phyloP scores from a whole-genome alignment of 2,797 vertebrate genomes.

The Pangasius macronema region DNA sequence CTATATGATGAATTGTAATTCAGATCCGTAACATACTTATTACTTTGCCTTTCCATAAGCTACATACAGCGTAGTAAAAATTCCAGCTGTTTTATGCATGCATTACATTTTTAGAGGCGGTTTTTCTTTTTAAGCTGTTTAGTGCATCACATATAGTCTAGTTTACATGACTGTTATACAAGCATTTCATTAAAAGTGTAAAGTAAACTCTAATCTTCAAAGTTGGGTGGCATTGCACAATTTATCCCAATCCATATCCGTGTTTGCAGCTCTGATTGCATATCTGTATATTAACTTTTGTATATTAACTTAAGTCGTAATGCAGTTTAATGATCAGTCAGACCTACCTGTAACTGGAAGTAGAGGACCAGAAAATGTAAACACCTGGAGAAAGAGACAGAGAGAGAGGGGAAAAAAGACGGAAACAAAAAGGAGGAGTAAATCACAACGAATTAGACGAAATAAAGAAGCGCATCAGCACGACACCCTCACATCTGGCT shows the following conservation, averaged over 20 bases:
- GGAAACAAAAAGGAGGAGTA: conserved; percentile 53
- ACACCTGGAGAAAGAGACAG: conserved; percentile 70
- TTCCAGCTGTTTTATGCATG: not conserved
- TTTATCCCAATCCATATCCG: not conserved
- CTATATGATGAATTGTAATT: not conserved
- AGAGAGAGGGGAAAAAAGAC: conserved; percentile 28
- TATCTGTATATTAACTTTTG: not conserved
- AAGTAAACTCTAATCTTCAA: not conserved
- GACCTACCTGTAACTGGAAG: conserved; percentile 83
- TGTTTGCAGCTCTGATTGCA: not conserved
- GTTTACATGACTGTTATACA: not conserved
- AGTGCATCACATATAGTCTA: not conserved
- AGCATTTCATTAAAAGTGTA: not conserved
- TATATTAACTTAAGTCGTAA: not conserved
- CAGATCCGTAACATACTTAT: not conserved
- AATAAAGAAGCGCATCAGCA: conserved; percentile 60
- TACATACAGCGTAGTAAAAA: too few relatives aligned
- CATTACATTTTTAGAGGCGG: not conserved
- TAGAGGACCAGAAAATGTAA: conserved; percentile 84
- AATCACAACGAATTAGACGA: conserved; percentile 74
- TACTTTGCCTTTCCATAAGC: not conserved
- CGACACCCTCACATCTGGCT: conserved; percentile 67
- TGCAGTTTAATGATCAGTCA: not conserved
- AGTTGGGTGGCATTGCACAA: not conserved
- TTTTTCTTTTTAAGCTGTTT: not conserved